Evolutionary conservation across 2,113 vertebrate genomes (phyloP).

Genomic region (Tragelaphus buxtoni): DNA sequence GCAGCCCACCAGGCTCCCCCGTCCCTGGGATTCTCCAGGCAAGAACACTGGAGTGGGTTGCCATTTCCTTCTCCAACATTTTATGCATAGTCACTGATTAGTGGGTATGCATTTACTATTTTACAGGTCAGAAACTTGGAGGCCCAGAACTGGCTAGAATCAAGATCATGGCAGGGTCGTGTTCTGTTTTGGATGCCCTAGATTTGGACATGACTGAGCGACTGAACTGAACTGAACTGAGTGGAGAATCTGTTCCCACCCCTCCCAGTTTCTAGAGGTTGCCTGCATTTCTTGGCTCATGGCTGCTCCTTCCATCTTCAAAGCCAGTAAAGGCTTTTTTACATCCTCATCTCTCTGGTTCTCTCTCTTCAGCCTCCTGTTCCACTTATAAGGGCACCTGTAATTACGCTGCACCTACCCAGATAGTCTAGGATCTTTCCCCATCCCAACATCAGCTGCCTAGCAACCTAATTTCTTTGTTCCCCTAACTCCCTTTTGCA

Average conservation of each 20-base stretch:
- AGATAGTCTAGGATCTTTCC: neutral
- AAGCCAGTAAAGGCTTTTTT: neutral
- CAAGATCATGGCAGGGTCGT: neutral
- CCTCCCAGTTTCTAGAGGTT: neutral
- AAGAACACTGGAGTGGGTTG: too few species aligned
- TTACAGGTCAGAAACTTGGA: neutral
- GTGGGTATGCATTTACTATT: neutral
- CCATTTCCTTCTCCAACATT: too few species aligned
- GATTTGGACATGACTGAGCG: fast-evolving
- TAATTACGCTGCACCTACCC: neutral
- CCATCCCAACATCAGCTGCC: neutral
- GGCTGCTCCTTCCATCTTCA: neutral
- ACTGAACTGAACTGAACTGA: too few species aligned
- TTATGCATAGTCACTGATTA: neutral
- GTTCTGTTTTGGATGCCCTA: neutral
- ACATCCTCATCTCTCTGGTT: neutral
- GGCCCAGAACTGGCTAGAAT: neutral
- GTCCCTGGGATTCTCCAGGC: too few species aligned
- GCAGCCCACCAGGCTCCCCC: too few species aligned
- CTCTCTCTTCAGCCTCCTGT: neutral
- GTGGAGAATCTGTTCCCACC: neutral
- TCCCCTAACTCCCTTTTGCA: neutral
- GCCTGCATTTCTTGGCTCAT: neutral
- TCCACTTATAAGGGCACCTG: neutral
- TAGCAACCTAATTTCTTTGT: neutral